Evolutionary conservation across 2,888 invertebrate genomes (phyloP).

Genomic region (Netelia fuscicornis): DNA sequence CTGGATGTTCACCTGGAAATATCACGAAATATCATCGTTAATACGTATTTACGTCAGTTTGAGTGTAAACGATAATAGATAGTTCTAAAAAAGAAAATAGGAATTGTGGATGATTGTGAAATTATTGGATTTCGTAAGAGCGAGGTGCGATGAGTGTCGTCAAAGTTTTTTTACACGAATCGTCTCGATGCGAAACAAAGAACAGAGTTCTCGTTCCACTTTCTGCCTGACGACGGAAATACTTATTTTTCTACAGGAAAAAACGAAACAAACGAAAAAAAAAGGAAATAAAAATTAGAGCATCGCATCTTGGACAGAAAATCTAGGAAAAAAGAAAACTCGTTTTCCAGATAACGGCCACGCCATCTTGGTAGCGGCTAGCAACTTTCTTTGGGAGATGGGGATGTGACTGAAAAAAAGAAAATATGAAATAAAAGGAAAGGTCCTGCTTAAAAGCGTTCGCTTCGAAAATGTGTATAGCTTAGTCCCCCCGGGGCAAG

Average conservation of each 20-base stretch:
- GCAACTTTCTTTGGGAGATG: background rate
- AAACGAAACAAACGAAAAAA: background rate
- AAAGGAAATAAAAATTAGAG: background rate
- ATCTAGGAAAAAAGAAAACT: constrained; percentile 9
- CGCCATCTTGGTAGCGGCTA: constrained; percentile 1
- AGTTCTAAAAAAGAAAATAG: background rate
- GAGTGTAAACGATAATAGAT: background rate
- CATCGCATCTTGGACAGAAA: background rate
- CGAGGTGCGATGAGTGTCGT: background rate
- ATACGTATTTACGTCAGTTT: background rate
- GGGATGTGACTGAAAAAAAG: constrained; percentile 32
- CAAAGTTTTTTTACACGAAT: background rate
- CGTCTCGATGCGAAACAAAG: no score
- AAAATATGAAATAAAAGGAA: constrained; percentile 12
- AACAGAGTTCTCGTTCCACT: no score
- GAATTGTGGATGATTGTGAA: background rate
- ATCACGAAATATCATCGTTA: constrained; percentile 51
- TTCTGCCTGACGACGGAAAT: no score
- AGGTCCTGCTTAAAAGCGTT: constrained; percentile 32
- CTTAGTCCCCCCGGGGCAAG: constrained; percentile 54
- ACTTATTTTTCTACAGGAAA: background rate
- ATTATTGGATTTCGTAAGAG: background rate
- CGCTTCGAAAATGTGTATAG: constrained; percentile 47
- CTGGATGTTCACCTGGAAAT: constrained; percentile 85
- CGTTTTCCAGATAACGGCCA: background rate